Evolutionary conservation across 2,797 vertebrate species (phyloP).

Genomic region (Pogoniulus pusillus): DNA sequence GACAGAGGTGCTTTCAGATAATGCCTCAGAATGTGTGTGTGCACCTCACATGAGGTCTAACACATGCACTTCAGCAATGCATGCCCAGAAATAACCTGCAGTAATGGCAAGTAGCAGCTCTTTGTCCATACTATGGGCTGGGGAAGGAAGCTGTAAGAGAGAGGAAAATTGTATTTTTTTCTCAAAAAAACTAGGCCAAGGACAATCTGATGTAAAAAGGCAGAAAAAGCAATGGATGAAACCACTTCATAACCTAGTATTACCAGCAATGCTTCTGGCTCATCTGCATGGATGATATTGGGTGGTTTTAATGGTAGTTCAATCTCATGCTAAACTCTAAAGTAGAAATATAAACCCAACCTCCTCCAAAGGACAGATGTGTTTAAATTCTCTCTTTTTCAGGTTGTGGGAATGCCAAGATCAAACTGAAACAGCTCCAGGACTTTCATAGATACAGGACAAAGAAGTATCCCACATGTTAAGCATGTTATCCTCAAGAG

Average conservation of each 20-base stretch:
- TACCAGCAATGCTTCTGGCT: neutral
- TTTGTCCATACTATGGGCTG: accelerated
- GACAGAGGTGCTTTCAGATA: neutral
- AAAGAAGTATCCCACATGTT: neutral
- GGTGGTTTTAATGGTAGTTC: neutral
- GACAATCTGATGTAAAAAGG: neutral
- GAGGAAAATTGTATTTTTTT: neutral
- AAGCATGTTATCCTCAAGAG: neutral
- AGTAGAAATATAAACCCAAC: neutral
- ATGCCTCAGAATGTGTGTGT: accelerated
- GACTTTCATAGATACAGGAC: neutral
- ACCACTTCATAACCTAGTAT: neutral
- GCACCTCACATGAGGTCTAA: neutral
- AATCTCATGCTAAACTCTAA: neutral
- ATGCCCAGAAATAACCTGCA: neutral
- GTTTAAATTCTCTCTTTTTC: neutral
- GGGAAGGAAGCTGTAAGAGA: neutral
- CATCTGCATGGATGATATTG: neutral
- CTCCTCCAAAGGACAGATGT: neutral
- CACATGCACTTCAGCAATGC: accelerated
- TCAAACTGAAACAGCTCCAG: neutral
- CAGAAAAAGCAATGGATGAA: neutral
- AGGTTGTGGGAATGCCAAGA: neutral
- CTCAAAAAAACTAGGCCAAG: neutral
- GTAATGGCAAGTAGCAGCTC: neutral